Evolutionary conservation across 2,797 vertebrate species (phyloP), one percentile per base, ranked within the genome.

Genomic region (Centroberyx gerrardi): DNA sequence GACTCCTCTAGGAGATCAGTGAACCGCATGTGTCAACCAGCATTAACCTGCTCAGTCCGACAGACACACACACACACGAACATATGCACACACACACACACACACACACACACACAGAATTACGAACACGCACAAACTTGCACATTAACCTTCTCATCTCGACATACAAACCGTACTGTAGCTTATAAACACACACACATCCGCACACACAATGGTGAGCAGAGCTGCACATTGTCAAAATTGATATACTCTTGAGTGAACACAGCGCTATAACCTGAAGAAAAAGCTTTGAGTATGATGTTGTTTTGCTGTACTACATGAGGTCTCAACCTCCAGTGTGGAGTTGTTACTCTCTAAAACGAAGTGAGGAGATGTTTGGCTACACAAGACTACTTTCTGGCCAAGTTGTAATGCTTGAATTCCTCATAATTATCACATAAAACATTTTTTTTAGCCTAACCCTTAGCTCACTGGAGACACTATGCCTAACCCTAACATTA

Each of bases 1-100:
- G 92, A 92, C 91, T 94, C 91, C 91, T 94, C 85, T 36, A 89
- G 90, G 90, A 95, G 92, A 94, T 94, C 91, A 93, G 88, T 91
- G 93, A 95, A 92, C 89, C 78, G 83, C 87, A 92, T 80, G 76
- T 88, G 93, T 95, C 92, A 92, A 88, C 81, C 78, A 68, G 89
- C 90, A 95, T 94, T 94, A 95, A 95, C 94, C 92, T 87, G 90
- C 85, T 90, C 86, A 58, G 88, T 88, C 86, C 83, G 89, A 91
- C 81, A 79, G 69, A 86, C 83, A 85, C 62, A 38, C 46, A 63
- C 61, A 46, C 28, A 28, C 29, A 56, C 54, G 60, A 38, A 62
- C 53, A 63, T 18, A 29, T 28, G 18, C 22, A 49, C 55, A 49
- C 84, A 62, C 74, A 2, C 69, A 80, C 62, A 85, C 84, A 83